Percentiles rank a stretch among this genome's conserved stretches.
Conservation (phyloP, 2,113 vertebrate genomes). For the Cisticola juncidis region DNA sequence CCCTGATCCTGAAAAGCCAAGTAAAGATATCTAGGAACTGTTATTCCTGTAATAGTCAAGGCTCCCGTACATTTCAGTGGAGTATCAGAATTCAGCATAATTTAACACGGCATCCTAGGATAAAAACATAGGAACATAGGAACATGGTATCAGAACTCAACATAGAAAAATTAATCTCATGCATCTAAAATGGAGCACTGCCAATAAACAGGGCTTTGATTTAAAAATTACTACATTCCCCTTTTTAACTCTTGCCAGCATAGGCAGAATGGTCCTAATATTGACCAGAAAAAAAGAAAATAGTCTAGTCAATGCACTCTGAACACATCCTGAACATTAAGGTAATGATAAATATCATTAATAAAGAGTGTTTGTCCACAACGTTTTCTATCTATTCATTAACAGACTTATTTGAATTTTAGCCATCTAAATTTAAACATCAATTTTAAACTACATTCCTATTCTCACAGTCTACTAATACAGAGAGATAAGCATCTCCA, state of each 20-base stretch:
- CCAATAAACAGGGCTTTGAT: background rate
- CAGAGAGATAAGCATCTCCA: background rate
- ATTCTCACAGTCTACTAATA: background rate
- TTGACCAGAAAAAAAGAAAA: background rate
- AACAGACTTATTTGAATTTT: slow-evolving; percentile 26
- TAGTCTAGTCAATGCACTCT: background rate
- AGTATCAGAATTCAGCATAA: background rate
- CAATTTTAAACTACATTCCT: background rate
- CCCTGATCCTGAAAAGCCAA: background rate
- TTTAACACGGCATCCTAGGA: background rate
- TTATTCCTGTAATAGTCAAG: background rate
- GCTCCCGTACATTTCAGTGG: background rate
- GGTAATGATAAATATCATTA: background rate
- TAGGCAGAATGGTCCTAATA: background rate
- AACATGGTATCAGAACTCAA: background rate
- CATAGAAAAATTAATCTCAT: background rate
- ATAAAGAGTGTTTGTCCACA: background rate
- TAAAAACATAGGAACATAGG: background rate
- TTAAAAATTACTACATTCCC: background rate
- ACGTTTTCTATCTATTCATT: background rate
- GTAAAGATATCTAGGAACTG: background rate
- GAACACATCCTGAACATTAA: background rate
- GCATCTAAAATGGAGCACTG: background rate
- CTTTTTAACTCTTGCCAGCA: background rate
- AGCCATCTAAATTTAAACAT: background rate